phyloP scores from a whole-genome alignment of 2,888 invertebrate species.

The Heliconius cydno region DNA sequence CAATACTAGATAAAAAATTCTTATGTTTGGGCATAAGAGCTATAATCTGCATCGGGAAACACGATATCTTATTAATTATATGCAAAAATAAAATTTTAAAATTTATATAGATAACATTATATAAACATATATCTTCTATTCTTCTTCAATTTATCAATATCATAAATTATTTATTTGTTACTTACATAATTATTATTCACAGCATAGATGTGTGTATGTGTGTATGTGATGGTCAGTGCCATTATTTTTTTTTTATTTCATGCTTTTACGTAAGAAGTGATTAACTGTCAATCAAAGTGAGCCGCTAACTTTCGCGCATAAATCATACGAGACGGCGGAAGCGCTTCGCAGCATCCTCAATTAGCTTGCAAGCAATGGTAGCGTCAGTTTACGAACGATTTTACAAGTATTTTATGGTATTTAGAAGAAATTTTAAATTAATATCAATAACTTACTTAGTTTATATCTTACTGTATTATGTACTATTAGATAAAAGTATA shows the following conservation, averaged over 20 bases:
- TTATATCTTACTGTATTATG: too few relatives aligned
- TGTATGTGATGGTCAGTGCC: not conserved
- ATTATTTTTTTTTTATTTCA: not conserved
- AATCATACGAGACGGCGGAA: slow-evolving; percentile 35
- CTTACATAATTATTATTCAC: not conserved
- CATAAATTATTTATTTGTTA: not conserved
- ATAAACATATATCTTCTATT: too few relatives aligned
- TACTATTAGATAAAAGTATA: too few relatives aligned
- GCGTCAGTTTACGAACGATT: not conserved
- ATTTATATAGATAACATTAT: too few relatives aligned
- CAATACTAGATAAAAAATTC: too few relatives aligned
- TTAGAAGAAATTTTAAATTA: not conserved
- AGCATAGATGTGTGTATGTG: not conserved
- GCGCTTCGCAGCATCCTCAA: slow-evolving; percentile 28
- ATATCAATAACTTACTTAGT: not conserved
- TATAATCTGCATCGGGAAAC: not conserved
- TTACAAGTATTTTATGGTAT: not conserved
- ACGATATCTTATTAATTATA: not conserved
- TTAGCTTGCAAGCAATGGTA: slow-evolving; percentile 5
- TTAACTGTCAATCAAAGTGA: slow-evolving; percentile 29
- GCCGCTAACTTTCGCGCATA: slow-evolving; percentile 32
- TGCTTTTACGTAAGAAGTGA: slow-evolving; percentile 8
- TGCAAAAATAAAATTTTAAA: not conserved
- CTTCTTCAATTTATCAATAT: too few relatives aligned
- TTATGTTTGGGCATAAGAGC: too few relatives aligned